Conservation (phyloP, 2,888 invertebrate species). For the Tetragonisca angustula region DNA sequence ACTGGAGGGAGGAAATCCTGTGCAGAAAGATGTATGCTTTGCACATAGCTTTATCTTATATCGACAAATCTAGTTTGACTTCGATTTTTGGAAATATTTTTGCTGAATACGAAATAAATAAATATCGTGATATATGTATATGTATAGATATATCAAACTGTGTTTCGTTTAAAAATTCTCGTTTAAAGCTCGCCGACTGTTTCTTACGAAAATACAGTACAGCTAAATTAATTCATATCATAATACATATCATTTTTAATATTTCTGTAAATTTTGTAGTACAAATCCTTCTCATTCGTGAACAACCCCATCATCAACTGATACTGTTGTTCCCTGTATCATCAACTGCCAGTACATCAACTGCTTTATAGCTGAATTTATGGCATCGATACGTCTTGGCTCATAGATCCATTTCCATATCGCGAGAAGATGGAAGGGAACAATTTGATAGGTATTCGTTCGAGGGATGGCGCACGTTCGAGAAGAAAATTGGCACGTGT, state of each 20-base stretch:
- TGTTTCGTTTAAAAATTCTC: too few species aligned
- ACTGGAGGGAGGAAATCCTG: neutral
- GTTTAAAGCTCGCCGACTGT: too few species aligned
- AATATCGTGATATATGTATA: too few species aligned
- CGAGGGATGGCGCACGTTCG: neutral
- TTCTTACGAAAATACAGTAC: too few species aligned
- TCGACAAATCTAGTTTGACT: neutral
- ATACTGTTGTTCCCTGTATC: too few species aligned
- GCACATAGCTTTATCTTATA: neutral
- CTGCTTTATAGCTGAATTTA: neutral
- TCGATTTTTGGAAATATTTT: neutral
- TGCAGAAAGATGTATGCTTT: neutral
- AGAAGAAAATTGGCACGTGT: constrained; percentile 37
- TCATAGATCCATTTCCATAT: neutral
- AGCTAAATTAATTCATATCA: too few species aligned
- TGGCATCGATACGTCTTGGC: neutral
- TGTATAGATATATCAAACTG: too few species aligned
- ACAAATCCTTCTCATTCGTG: too few species aligned
- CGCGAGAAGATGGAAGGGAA: neutral
- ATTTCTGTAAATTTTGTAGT: too few species aligned
- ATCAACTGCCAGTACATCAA: too few species aligned
- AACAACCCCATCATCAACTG: too few species aligned
- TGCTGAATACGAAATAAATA: neutral
- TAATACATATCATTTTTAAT: too few species aligned
- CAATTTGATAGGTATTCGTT: neutral